Conservation (phyloP, 2,797 vertebrate genomes). For the Thripadectes ignobilis region DNA sequence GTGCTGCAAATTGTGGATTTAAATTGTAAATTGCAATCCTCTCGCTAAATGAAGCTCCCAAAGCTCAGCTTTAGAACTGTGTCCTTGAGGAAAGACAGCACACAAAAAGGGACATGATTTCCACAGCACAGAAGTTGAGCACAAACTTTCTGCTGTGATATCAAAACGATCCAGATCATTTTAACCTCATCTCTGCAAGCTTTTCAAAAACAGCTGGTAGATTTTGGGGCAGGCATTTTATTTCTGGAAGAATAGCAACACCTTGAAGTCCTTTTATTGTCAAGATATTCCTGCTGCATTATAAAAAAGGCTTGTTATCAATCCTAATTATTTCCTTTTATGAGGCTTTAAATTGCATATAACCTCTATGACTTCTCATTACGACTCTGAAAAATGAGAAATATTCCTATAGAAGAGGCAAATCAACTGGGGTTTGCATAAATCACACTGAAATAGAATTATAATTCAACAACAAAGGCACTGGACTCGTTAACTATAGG, state of each 20-base stretch:
- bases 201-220: not conserved
- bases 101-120: not conserved
- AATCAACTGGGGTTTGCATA: not conserved
- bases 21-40: not conserved
- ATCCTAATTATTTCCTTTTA: conserved; percentile 25
- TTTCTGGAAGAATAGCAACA: not conserved
- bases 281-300: not conserved
- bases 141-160: not conserved
- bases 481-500: not conserved
- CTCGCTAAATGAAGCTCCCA: not conserved
- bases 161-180: not conserved
- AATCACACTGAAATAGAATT: not conserved
- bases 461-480: not conserved
- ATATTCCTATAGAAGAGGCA: not conserved
- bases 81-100: not conserved
- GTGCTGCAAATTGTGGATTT: not conserved
- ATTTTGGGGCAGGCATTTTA: not conserved
- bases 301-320: not conserved
- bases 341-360: not conserved
- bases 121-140: not conserved
- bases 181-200: not conserved
- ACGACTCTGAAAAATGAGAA: not conserved
- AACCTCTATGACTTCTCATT: not conserved
- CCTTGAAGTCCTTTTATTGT: not conserved
- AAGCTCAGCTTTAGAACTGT: not conserved